These are phyloP conservation scores for Mungos mungo DNA, from an alignment of 2,113 vertebrate genomes.

Conservation along the genomic window DNA sequence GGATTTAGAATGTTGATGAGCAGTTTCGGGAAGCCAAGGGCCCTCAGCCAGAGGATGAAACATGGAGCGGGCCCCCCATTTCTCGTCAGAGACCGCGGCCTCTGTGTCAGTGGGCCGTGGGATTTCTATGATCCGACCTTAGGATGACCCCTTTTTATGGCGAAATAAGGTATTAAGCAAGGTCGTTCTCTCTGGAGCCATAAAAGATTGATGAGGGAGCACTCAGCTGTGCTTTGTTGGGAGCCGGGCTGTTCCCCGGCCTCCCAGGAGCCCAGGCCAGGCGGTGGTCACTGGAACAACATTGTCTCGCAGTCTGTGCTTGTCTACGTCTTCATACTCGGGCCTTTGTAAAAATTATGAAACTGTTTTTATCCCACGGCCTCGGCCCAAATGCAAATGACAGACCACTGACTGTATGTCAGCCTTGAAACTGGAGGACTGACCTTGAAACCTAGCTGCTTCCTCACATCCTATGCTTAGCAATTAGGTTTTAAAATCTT, in stretches of 20 bases:
- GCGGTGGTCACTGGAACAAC: not conserved
- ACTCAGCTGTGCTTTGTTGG: not conserved
- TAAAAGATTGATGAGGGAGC: slow-evolving; percentile 9
- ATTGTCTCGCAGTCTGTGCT: not conserved
- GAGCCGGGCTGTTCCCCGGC: rapidly evolving
- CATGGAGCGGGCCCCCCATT: not conserved
- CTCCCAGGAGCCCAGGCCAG: not conserved
- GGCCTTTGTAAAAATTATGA: not conserved
- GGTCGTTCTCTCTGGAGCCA: slow-evolving; percentile 44
- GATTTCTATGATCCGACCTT: slow-evolving; percentile 28
- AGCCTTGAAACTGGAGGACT: not conserved
- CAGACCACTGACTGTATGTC: not conserved
- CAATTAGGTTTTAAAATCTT: not conserved
- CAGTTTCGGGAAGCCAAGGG: slow-evolving; percentile 21
- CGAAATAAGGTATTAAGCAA: slow-evolving; percentile 32
- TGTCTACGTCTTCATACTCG: not conserved
- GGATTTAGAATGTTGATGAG: not conserved
- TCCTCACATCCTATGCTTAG: rapidly evolving
- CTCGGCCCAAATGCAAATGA: not conserved
- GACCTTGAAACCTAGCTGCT: rapidly evolving
- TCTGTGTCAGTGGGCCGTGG: not conserved
- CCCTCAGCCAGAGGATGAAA: not conserved
- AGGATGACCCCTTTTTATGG: slow-evolving; percentile 54
- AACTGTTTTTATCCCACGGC: not conserved
- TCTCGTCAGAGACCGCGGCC: not conserved